Percentiles rank a stretch among this genome's conserved stretches.
phyloP scores from a whole-genome alignment of 2,113 vertebrate genomes.

The Sprattus sprattus region DNA sequence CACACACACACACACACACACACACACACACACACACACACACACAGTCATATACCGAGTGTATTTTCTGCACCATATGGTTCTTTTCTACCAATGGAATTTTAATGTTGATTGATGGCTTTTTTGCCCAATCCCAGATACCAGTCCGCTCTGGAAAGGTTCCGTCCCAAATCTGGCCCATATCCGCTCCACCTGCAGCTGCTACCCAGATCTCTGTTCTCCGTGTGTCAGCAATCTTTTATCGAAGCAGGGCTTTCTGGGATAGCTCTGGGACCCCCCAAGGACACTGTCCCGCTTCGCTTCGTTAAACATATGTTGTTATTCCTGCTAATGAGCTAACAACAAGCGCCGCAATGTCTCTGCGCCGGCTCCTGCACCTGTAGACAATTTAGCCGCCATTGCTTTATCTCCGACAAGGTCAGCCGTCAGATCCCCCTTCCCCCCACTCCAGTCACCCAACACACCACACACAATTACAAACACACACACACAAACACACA shows the following conservation, averaged over 20 bases:
- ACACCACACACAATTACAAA: background rate
- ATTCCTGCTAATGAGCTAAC: background rate
- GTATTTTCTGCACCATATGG: background rate
- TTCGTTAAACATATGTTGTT: background rate
- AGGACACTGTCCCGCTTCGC: background rate
- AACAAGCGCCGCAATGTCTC: background rate
- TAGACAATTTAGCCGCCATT: background rate
- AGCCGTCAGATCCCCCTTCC: background rate
- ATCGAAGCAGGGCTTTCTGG: background rate
- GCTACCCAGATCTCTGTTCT: background rate
- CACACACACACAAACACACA: background rate
- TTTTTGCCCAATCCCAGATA: background rate
- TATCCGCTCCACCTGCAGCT: too few species aligned
- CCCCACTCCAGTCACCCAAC: background rate
- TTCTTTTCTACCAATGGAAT: background rate
- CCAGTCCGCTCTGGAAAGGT: background rate
- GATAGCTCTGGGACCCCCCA: background rate
- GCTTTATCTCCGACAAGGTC: background rate
- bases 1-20: constrained; percentile 1
- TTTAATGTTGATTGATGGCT: background rate
- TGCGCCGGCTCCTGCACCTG: background rate
- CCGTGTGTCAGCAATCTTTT: background rate
- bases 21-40: background rate
- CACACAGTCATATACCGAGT: background rate
- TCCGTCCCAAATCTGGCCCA: too few species aligned